Conservation (phyloP, 2,888 invertebrate species). For the Spodoptera littoralis region DNA sequence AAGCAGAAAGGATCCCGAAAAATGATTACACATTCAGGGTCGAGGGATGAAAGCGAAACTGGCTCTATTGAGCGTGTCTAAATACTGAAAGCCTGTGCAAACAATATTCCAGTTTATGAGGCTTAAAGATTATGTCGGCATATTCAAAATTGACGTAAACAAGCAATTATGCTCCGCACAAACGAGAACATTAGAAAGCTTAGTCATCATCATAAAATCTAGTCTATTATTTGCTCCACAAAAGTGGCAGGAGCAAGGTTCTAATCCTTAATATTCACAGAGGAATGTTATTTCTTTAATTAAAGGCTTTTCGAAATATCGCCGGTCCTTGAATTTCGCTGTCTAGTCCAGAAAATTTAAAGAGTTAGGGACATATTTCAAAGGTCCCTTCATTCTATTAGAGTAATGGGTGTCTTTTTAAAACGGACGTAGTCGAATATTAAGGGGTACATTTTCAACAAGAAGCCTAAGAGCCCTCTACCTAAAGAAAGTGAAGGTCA, state of each 20-base stretch:
- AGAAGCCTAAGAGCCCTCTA: conserved; percentile 12
- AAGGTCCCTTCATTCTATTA: neutral
- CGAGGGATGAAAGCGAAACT: conserved; percentile 27
- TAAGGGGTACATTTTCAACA: conserved; percentile 26
- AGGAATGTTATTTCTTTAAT: too few relatives aligned
- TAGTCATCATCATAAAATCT: conserved; percentile 16
- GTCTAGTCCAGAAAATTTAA: too few relatives aligned
- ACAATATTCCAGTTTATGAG: conserved; percentile 45
- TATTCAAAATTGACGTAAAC: conserved; percentile 40
- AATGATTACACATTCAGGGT: conserved; percentile 26
- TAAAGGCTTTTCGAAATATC: too few relatives aligned
- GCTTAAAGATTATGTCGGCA: conserved; percentile 32
- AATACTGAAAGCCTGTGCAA: conserved; percentile 39
- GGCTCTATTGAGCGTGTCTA: conserved; percentile 29
- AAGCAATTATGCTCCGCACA: conserved; percentile 14
- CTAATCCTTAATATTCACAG: too few relatives aligned
- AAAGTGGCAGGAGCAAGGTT: neutral
- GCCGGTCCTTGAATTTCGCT: too few relatives aligned
- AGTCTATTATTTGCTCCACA: neutral
- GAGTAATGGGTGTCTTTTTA: conserved; percentile 18
- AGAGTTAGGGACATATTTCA: neutral
- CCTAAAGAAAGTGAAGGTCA: conserved; percentile 41
- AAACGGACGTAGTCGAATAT: neutral
- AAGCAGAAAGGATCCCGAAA: conserved; percentile 33
- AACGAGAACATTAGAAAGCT: conserved; percentile 14